phyloP scores from a whole-genome alignment of 1,140 invertebrate genomes.

The Eupristina koningsbergeri region DNA sequence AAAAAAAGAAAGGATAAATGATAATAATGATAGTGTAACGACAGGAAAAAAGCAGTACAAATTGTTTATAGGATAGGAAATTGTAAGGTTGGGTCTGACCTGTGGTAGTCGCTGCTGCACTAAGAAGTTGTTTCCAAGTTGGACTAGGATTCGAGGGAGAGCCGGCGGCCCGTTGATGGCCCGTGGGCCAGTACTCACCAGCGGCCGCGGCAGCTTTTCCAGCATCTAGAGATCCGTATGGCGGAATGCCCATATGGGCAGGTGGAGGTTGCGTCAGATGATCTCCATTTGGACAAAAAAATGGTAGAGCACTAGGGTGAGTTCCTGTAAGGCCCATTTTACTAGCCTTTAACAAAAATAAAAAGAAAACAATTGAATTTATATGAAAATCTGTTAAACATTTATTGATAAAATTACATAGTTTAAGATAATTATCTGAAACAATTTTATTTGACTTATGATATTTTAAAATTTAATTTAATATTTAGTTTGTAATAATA shows the following conservation, averaged over 20 bases:
- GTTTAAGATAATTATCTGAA: too few relatives aligned
- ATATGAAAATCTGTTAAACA: too few relatives aligned
- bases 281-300: slow-evolving; percentile 92
- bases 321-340: slow-evolving; percentile 87
- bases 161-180: slow-evolving; percentile 49
- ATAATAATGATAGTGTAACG: slow-evolving; percentile 54
- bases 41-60: not conserved
- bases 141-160: slow-evolving; percentile 65
- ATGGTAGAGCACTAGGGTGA: slow-evolving; percentile 82
- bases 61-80: not conserved
- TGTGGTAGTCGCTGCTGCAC: slow-evolving; percentile 74
- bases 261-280: slow-evolving; percentile 91
- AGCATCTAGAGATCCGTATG: slow-evolving; percentile 87
- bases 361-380: slow-evolving; percentile 37
- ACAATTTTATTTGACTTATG: too few relatives aligned
- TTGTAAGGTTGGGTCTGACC: slow-evolving; percentile 63
- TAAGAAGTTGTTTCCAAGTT: slow-evolving; percentile 75
- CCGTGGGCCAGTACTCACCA: slow-evolving; percentile 71
- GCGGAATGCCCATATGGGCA: slow-evolving; percentile 96
- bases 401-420: too few relatives aligned
- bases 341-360: slow-evolving; percentile 83
- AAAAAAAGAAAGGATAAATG: slow-evolving; percentile 53
- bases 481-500: too few relatives aligned
- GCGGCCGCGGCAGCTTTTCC: slow-evolving; percentile 76
- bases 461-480: too few relatives aligned